A percentile compares a stretch with the other conserved stretches of the same genome.
phyloP scores from a whole-genome alignment of 2,888 invertebrate genomes.

The Erannis defoliaria region DNA sequence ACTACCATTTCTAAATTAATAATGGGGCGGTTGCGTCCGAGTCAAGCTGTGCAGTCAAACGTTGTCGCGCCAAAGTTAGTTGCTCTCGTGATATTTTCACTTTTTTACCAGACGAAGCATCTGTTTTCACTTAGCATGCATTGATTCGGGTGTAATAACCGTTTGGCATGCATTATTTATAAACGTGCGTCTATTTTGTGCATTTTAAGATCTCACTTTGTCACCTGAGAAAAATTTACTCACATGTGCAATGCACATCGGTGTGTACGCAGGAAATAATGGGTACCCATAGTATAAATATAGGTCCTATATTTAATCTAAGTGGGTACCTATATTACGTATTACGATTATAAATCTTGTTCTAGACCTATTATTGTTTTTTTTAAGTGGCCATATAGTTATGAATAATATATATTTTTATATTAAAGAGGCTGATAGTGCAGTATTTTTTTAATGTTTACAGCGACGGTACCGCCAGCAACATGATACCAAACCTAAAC shows the following conservation, averaged over 20 bases:
- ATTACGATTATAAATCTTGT: too few species aligned
- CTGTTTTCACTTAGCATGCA: slow-evolving; percentile 61
- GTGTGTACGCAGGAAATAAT: not conserved
- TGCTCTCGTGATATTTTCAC: slow-evolving; percentile 54
- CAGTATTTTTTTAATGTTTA: too few species aligned
- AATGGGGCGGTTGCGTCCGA: slow-evolving; percentile 5
- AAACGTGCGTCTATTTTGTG: slow-evolving; percentile 45
- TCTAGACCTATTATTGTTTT: too few species aligned
- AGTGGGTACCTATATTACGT: too few species aligned
- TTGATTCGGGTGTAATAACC: slow-evolving; percentile 81
- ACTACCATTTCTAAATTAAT: not conserved
- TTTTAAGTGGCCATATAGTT: too few species aligned
- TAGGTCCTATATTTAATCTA: too few species aligned
- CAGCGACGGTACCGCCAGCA: too few species aligned
- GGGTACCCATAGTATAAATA: too few species aligned
- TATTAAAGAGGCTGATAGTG: too few species aligned
- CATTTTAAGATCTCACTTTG: slow-evolving; percentile 43
- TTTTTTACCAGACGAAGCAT: slow-evolving; percentile 58
- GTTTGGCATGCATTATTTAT: slow-evolving; percentile 71
- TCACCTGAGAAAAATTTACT: slow-evolving; percentile 27
- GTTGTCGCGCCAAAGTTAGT: slow-evolving; percentile 27
- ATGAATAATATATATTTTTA: too few species aligned
- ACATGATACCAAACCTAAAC: too few species aligned
- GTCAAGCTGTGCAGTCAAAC: slow-evolving; percentile 21
- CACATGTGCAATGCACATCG: not conserved